A percentile compares a stretch with the other conserved stretches of the same genome.
These are phyloP conservation scores for Lagopus leucura DNA, from an alignment of 2,113 vertebrate species.

Conservation along the genomic window DNA sequence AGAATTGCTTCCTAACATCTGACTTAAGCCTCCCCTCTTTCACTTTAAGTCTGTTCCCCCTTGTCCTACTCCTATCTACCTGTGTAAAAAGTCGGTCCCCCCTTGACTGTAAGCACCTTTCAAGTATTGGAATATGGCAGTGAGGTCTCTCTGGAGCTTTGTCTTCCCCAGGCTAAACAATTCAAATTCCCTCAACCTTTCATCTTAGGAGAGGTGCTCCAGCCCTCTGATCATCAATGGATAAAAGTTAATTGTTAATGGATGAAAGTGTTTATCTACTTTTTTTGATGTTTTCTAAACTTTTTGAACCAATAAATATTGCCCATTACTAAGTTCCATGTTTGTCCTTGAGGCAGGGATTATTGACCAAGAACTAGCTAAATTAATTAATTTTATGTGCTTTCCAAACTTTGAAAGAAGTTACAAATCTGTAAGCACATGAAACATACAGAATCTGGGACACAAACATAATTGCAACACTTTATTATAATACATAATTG, in stretches of 20 bases:
- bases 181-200: too few species aligned
- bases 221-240: too few species aligned
- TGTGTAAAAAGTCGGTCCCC: too few species aligned
- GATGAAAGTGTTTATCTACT: neutral
- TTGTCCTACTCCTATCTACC: too few species aligned
- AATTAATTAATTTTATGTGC: neutral
- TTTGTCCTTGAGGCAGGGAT: neutral
- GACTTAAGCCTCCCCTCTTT: too few species aligned
- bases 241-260: neutral
- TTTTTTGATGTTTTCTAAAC: neutral
- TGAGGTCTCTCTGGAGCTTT: too few species aligned
- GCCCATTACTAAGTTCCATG: neutral
- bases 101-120: too few species aligned
- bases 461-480: neutral
- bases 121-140: too few species aligned
- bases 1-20: too few species aligned
- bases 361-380: neutral
- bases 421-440: rapidly evolving
- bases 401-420: neutral
- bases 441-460: neutral
- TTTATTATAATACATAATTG: rapidly evolving
- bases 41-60: too few species aligned
- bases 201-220: too few species aligned
- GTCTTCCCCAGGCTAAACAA: too few species aligned
- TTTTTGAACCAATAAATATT: neutral